Evolutionary conservation across 2,888 invertebrate species (phyloP), one percentile per base, ranked within the genome.

Genomic region (Pandemis corylana): DNA sequence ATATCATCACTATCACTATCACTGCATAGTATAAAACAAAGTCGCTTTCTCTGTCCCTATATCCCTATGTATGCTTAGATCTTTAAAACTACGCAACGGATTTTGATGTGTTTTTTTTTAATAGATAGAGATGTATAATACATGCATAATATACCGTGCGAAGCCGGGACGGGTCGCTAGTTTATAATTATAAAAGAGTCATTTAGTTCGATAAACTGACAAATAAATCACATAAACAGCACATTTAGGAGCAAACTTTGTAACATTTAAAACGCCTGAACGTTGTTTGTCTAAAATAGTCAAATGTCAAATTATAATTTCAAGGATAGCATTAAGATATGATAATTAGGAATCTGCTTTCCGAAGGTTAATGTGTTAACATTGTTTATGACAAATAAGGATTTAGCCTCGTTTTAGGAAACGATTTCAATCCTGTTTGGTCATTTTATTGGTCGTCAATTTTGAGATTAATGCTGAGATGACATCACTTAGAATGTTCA

Each of bases 241-340:
- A 15, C 20, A n/a, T 61, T 59, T 28, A 53, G 36, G 15, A 59
- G 49, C 67, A 36, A 62, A 76, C 65, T 73, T 71, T 59, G 76
- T 66, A 69, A 71, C 15, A 66, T 73, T 49, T 20, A 28, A 66
- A 74, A 49, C 66, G 59, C 66, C 61, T 66, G 7, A 20, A 56
- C 15, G 28, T 63, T 67, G 70, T 75, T 71, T 75, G 71, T 73
- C 73, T 73, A 56, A 68, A 68, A 69, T 66, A 65, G 72, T 73
- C 66, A 70, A 74, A 76, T 76, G 76, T 74, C 76, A 76, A 56
- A 74, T 71, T 73, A 12, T n/a, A 69, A 76, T 72, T 76, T 28
- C 72, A 76, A 72, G 76, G 74, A 73, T 76, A 44, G 63, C 70
- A 69, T 72, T 69, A 70, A 53, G 42, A 63, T 28, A 63, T 76